phyloP scores from a whole-genome alignment of 2,797 vertebrate genomes.

The Choloepus didactylus region DNA sequence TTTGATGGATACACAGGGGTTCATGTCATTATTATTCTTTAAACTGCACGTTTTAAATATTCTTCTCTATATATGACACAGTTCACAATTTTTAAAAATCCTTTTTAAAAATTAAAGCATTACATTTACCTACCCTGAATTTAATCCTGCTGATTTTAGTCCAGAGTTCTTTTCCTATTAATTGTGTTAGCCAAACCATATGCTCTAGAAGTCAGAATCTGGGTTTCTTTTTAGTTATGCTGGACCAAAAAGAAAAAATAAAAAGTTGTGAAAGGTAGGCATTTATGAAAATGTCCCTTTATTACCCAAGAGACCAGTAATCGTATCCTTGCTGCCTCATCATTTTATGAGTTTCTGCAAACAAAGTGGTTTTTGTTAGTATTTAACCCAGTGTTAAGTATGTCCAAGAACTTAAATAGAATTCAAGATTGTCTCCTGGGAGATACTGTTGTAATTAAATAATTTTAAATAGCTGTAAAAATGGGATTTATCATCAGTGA shows the following conservation, averaged over 20 bases:
- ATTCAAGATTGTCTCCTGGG: conserved; percentile 79
- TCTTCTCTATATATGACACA: background rate
- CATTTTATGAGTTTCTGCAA: conserved; percentile 81
- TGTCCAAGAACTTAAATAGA: conserved; percentile 78
- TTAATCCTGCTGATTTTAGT: conserved; percentile 17
- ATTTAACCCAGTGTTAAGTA: conserved; percentile 86
- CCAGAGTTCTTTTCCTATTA: background rate
- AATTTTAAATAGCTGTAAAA: conserved; percentile 75
- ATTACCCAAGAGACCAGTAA: conserved; percentile 71
- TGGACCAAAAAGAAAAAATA: background rate
- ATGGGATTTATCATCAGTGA: conserved; percentile 54
- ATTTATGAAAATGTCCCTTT: conserved; percentile 76
- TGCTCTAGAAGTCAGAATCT: conserved; percentile 44
- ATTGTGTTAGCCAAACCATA: background rate
- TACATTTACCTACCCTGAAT: background rate
- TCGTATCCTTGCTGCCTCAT: conserved; percentile 78
- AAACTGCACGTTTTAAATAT: background rate
- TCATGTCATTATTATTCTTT: background rate
- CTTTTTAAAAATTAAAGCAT: background rate
- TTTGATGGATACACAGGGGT: background rate
- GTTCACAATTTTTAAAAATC: background rate
- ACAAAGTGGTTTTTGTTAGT: conserved; percentile 82
- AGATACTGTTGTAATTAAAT: conserved; percentile 82
- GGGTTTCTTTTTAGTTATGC: conserved; percentile 13
- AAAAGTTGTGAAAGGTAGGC: background rate